These are phyloP conservation scores for Poecile montanus DNA, from an alignment of 2,797 vertebrate genomes.

Conservation along the genomic window DNA sequence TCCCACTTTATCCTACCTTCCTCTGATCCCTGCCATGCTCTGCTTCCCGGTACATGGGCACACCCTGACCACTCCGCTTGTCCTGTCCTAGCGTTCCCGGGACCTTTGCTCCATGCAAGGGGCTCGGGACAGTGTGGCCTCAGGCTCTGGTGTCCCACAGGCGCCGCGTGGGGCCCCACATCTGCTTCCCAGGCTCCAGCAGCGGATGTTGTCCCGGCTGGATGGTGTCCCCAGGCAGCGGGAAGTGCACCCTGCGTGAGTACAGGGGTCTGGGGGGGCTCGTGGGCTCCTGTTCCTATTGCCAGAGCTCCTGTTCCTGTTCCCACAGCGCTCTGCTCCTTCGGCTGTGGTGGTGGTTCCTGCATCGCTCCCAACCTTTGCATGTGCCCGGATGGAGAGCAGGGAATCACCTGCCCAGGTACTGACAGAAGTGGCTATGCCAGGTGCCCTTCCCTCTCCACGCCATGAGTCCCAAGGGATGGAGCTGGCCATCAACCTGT, in stretches of 20 bases:
- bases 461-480: neutral
- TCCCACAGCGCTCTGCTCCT: slow-evolving; percentile 78
- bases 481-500: fast-evolving
- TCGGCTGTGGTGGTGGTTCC: slow-evolving; percentile 77
- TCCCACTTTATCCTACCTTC: neutral
- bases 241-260: slow-evolving; percentile 82
- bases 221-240: slow-evolving; percentile 74
- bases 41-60: fast-evolving
- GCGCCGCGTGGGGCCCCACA: slow-evolving; percentile 78
- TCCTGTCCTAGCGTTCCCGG: fast-evolving
- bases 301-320: slow-evolving; percentile 25
- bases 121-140: neutral
- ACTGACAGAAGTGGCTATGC: neutral
- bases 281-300: neutral
- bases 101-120: neutral
- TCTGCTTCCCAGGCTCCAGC: slow-evolving; percentile 77
- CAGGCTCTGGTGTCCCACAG: slow-evolving; percentile 47
- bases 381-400: slow-evolving; percentile 77
- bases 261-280: neutral
- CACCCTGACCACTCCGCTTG: fast-evolving
- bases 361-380: slow-evolving; percentile 83
- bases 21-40: fast-evolving
- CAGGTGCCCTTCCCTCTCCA: neutral
- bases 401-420: slow-evolving; percentile 81
- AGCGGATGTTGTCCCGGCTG: slow-evolving; percentile 82